Evolutionary conservation across 1,140 invertebrate species (phyloP), one percentile per base, ranked within the genome.

Genomic region (Sycobia sp.): DNA sequence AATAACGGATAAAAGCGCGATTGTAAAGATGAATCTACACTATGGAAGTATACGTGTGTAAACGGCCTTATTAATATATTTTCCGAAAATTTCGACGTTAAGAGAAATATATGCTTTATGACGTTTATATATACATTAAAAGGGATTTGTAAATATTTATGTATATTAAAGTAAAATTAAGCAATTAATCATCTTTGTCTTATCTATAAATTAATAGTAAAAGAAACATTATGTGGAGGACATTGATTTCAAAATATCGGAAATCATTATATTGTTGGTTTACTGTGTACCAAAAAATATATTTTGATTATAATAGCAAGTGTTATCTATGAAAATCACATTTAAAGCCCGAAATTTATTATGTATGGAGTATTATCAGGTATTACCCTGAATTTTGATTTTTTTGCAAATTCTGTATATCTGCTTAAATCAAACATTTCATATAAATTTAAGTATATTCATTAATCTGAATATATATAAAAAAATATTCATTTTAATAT

Each of bases 141-240:
- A 55, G 16, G 2, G 10, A 32, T 44, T 47, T 9, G 4, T 49
- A 16, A 32, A 38, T 54, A 39, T 39, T 4, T 3, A 54, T 25
- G 14, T 2, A 25, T 25, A 43, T 11, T 5, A 34, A 25, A 49
- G 14, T 49, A 59, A 38, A 38, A 29, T 39, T 38, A 46, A 47
- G 34, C 56, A 44, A 49, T 46, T 60, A 55, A 54, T 62, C 25
- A 9, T 56, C 29, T 27, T 23, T 47, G 18, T 22, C 7, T 62
- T 22, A 18, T 10, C 39, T 43, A 32, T 10, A 18, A 18, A 60
- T 10, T 13, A 2, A 29, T 49, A 49, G 53, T 63, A 71, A 63
- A 3, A 18, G 32, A 7, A 44, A 9, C 32, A 46, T 44, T 0
- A 32, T 34, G 2, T 1, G 7, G 1, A 27, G 2, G n/a, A 43